Evolutionary conservation across 1,140 invertebrate genomes (phyloP).

Genomic region (Calliphora vicina): DNA sequence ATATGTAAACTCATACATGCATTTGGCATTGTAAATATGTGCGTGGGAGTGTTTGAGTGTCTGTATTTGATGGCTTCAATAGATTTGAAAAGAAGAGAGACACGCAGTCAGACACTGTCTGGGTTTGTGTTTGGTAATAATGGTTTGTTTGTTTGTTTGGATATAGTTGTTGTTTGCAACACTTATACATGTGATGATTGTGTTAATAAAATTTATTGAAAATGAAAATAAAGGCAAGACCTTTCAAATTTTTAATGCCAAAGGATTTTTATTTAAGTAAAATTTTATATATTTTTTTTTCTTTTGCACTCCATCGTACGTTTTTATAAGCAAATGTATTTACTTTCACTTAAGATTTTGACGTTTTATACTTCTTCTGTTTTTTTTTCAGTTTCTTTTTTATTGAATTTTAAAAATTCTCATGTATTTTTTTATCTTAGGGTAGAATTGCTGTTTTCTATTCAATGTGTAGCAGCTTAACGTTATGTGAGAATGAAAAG

Average conservation of each 20-base stretch:
- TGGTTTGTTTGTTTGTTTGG: background rate
- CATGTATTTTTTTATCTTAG: background rate
- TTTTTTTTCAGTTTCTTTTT: background rate
- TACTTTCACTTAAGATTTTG: background rate
- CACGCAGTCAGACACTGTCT: background rate
- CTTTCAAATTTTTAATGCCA: slow-evolving; percentile 16
- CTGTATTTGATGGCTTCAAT: background rate
- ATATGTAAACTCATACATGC: background rate
- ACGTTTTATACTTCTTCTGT: background rate
- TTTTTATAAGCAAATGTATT: background rate
- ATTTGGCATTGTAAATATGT: background rate
- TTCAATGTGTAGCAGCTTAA: background rate
- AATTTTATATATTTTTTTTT: background rate
- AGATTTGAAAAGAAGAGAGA: background rate
- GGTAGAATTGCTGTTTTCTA: background rate
- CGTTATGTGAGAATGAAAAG: background rate
- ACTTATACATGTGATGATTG: slow-evolving; percentile 13
- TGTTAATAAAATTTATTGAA: slow-evolving; percentile 17
- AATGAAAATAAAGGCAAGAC: slow-evolving; percentile 12
- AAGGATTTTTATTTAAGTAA: background rate
- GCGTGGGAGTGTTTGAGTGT: background rate
- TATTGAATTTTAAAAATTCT: background rate
- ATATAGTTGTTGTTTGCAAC: background rate
- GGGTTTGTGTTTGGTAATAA: background rate
- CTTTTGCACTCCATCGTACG: background rate